phyloP scores from a whole-genome alignment of 2,113 vertebrate species.

The Scomber japonicus region DNA sequence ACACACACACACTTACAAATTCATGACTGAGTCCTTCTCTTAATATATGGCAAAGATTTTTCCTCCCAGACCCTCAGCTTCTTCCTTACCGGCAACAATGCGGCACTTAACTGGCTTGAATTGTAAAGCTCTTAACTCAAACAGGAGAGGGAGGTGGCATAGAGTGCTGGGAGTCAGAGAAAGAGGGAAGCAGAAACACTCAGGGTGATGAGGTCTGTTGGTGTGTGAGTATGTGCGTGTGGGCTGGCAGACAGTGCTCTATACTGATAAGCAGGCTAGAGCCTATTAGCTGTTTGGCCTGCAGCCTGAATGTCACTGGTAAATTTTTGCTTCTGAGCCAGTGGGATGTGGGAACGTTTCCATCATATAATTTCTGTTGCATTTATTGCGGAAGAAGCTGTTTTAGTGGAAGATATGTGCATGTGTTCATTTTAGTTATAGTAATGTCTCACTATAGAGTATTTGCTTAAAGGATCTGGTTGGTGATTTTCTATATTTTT shows the following conservation, averaged over 20 bases:
- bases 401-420: neutral
- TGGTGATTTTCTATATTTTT: too few species aligned
- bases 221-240: conserved; percentile 1
- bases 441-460: neutral
- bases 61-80: conserved; percentile 49
- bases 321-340: conserved; percentile 45
- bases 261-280: conserved; percentile 53
- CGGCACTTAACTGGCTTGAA: conserved; percentile 59
- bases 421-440: neutral
- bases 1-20: conserved; percentile 35
- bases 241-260: conserved; percentile 32
- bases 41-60: conserved; percentile 6
- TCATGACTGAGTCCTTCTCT: conserved; percentile 18
- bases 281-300: conserved; percentile 58
- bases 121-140: conserved; percentile 51
- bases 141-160: conserved; percentile 39
- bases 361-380: conserved; percentile 15
- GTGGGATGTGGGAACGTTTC: conserved; percentile 25
- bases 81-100: conserved; percentile 57
- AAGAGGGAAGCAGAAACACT: conserved; percentile 12
- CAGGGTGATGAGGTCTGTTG: neutral
- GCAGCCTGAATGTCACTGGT: conserved; percentile 53
- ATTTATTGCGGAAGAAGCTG: conserved; percentile 4
- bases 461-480: too few species aligned
- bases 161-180: conserved; percentile 19